Conservation (phyloP, 2,113 vertebrate species). For the Sinocyclocheilus anophthalmus region DNA sequence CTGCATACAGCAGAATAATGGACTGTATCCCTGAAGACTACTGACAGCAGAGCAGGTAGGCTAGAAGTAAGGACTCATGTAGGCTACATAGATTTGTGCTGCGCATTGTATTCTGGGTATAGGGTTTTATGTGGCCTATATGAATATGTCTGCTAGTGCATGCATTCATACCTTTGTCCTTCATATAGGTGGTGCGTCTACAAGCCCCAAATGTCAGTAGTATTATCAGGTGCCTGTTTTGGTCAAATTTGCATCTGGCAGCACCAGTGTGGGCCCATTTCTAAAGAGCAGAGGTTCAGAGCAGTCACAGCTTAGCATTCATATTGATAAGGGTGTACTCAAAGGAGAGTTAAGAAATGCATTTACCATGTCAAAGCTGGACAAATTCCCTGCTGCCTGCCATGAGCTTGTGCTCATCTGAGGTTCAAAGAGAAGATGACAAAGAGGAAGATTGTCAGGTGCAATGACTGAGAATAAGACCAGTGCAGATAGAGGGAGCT, state of each 20-base stretch:
- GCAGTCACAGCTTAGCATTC: conserved; percentile 69
- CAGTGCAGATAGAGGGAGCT: conserved; percentile 28
- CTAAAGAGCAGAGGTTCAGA: conserved; percentile 66
- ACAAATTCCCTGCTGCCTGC: conserved; percentile 76
- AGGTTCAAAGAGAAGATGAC: conserved; percentile 71
- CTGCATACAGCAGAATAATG: not conserved
- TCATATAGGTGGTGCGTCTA: conserved; percentile 36
- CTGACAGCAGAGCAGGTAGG: not conserved
- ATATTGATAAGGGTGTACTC: conserved; percentile 76
- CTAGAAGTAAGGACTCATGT: not conserved
- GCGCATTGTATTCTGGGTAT: conserved; percentile 24
- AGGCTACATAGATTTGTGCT: not conserved
- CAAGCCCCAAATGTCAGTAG: conserved; percentile 58
- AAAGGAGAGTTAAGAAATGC: conserved; percentile 71
- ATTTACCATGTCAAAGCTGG: conserved; percentile 75
- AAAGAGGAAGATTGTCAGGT: conserved; percentile 49
- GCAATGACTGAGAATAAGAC: conserved; percentile 35
- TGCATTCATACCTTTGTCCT: conserved; percentile 33
- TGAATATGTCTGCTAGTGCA: conserved; percentile 4
- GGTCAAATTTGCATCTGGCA: conserved; percentile 60
- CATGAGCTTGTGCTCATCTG: conserved; percentile 67
- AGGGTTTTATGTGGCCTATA: conserved; percentile 38
- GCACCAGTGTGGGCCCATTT: conserved; percentile 46
- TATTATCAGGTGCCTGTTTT: conserved; percentile 57
- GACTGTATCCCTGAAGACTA: not conserved